These are phyloP conservation scores for Lamprologus ornatipinnis DNA, from an alignment of 2,113 vertebrate genomes.

Conservation along the genomic window DNA sequence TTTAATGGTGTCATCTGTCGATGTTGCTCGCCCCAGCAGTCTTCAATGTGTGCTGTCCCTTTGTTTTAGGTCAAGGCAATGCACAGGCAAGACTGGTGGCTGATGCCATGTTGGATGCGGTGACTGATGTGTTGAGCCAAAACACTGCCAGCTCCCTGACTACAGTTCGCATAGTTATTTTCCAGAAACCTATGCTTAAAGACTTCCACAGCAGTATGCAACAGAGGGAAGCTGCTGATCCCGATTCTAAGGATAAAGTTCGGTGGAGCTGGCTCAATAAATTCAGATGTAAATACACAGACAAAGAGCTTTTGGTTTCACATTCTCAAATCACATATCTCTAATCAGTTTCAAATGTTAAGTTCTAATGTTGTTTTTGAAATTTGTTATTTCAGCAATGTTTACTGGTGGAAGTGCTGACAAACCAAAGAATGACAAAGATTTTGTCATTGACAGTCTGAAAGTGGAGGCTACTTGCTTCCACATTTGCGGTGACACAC, in stretches of 20 bases:
- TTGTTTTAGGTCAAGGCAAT: neutral
- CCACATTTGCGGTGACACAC: constrained; percentile 76
- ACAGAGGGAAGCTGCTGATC: neutral
- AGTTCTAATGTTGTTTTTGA: neutral
- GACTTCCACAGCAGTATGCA: neutral
- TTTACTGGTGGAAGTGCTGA: neutral
- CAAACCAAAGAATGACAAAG: neutral
- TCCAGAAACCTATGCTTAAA: neutral
- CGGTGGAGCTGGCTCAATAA: neutral
- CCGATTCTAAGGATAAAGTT: rapidly evolving
- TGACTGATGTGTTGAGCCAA: neutral
- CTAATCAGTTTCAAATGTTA: neutral
- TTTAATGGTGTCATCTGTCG: neutral
- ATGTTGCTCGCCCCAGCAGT: too few species aligned
- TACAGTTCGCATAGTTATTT: neutral
- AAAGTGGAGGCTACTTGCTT: constrained; percentile 64
- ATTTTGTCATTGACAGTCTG: constrained; percentile 38
- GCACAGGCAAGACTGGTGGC: rapidly evolving
- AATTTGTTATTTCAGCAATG: neutral
- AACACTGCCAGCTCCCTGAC: rapidly evolving
- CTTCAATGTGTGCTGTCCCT: neutral
- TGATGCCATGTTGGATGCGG: constrained; percentile 54
- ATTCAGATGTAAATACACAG: constrained; percentile 48
- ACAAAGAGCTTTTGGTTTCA: neutral
- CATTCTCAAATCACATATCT: neutral